These are phyloP conservation scores for Rotaria magnacalcarata DNA, from an alignment of 2,888 invertebrate genomes.

Conservation along the genomic window DNA sequence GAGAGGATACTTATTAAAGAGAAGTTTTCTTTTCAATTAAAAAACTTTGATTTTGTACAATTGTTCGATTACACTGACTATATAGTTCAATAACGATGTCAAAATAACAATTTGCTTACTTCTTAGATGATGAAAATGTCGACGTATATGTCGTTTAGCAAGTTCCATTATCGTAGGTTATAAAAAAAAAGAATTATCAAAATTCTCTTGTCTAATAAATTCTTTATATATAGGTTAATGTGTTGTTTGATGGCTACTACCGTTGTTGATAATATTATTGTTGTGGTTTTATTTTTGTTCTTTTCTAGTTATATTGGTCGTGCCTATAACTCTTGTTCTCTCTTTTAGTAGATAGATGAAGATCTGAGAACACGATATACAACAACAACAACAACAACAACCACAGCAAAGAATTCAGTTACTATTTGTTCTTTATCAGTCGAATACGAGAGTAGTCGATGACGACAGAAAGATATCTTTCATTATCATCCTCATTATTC, in stretches of 20 bases:
- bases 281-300: background rate
- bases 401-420: background rate
- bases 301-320: background rate
- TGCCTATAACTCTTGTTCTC: background rate
- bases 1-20: background rate
- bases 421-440: background rate
- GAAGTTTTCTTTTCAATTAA: background rate
- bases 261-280: background rate
- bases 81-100: background rate
- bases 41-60: background rate
- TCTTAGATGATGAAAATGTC: background rate
- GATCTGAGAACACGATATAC: background rate
- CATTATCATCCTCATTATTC: background rate
- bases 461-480: background rate
- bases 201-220: background rate
- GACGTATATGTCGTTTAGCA: background rate
- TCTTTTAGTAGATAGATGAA: background rate
- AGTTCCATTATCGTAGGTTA: background rate
- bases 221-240: slow-evolving; percentile 4
- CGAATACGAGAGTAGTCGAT: background rate
- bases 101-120: background rate
- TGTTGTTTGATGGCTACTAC: background rate
- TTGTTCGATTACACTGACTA: background rate
- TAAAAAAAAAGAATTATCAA: background rate
- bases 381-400: background rate